Evolutionary conservation across 2,888 invertebrate genomes (phyloP).

Genomic region (Siphonodentalium dalli): DNA sequence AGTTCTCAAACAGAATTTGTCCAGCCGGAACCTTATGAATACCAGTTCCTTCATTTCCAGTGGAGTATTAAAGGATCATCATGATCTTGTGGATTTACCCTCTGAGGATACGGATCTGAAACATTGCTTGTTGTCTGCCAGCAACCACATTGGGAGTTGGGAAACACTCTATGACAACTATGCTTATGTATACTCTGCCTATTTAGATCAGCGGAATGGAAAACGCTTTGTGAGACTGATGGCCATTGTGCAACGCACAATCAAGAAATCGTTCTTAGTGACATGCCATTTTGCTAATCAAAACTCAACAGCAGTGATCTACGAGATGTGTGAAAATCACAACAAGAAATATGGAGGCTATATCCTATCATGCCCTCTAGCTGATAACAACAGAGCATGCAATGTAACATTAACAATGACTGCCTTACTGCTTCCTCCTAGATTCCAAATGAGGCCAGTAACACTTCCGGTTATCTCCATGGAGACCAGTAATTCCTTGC

Average conservation of each 20-base stretch:
- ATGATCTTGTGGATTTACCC: no score
- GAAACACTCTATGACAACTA: no score
- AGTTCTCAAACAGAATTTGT: no score
- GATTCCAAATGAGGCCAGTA: conserved; percentile 10
- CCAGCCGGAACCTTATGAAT: no score
- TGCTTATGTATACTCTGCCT: conserved; percentile 51
- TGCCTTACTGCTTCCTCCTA: conserved; percentile 5
- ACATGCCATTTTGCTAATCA: conserved; percentile 35
- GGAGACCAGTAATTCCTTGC: conserved; percentile 2
- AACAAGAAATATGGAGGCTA: conserved; percentile 49
- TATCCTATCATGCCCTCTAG: conserved; percentile 45
- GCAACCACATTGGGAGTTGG: no score
- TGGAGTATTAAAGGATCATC: no score
- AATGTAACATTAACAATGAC: conserved; percentile 26
- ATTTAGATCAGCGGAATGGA: conserved; percentile 46
- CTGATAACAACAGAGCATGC: conserved; percentile 24
- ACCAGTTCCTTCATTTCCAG: no score
- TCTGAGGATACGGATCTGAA: no score
- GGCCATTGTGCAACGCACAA: conserved; percentile 32
- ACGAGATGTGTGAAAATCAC: conserved; percentile 58
- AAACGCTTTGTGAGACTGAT: conserved; percentile 36
- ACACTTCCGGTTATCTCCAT: conserved; percentile 24
- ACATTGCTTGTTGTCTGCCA: no score
- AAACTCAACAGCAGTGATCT: conserved; percentile 25
- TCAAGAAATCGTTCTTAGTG: conserved; percentile 25